phyloP scores from a whole-genome alignment of 2,888 invertebrate species.

The Nephrotoma guestfalica region DNA sequence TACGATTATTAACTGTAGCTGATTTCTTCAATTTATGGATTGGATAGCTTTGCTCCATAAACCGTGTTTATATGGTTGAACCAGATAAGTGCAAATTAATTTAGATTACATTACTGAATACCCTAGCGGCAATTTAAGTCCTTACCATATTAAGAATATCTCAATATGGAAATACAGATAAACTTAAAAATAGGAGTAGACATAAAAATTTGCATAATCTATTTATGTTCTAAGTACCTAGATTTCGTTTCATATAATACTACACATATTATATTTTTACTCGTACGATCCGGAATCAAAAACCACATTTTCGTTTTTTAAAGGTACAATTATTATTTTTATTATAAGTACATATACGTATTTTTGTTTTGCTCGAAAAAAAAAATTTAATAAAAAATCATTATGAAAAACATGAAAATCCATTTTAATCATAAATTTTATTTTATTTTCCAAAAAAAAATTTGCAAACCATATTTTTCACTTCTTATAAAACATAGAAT shows the following conservation, averaged over 20 bases:
- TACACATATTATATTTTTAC: background rate
- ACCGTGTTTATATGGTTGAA: background rate
- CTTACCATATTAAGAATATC: background rate
- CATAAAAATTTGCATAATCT: background rate
- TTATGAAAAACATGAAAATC: background rate
- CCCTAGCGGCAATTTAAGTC: background rate
- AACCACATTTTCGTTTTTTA: background rate
- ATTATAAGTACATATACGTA: background rate
- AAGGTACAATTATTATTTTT: background rate
- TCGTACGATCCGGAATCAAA: background rate
- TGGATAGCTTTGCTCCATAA: background rate
- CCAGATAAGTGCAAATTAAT: background rate
- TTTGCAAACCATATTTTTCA: background rate
- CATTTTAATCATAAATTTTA: background rate
- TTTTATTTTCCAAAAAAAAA: background rate
- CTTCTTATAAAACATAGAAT: background rate
- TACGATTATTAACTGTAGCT: background rate
- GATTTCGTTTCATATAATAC: background rate
- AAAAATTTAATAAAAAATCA: background rate
- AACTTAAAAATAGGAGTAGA: background rate
- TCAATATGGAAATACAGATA: background rate
- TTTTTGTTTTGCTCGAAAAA: background rate
- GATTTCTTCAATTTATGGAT: background rate
- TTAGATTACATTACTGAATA: background rate
- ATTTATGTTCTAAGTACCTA: background rate